Percentiles rank a stretch among this genome's conserved stretches.
These are phyloP conservation scores for Salmo trutta DNA, from an alignment of 2,797 vertebrate genomes.

Conservation along the genomic window DNA sequence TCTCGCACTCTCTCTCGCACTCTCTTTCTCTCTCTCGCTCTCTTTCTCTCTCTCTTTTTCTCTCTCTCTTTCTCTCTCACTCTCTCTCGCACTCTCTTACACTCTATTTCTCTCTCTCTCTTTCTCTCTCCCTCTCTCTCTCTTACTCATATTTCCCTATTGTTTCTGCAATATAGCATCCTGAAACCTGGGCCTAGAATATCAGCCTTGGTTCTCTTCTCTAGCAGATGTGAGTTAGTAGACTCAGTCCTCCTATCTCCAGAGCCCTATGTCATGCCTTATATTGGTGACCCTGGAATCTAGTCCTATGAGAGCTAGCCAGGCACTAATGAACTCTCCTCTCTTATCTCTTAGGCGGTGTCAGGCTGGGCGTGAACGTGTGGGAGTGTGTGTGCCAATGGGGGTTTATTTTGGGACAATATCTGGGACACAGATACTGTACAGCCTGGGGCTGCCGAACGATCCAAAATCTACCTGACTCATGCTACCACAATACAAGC, in stretches of 20 bases:
- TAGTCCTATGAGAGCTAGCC: neutral
- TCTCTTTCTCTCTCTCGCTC: no score
- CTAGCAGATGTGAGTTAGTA: neutral
- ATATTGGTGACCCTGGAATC: no score
- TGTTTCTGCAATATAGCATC: neutral
- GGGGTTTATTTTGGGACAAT: constrained; percentile 7
- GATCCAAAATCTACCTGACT: constrained; percentile 1
- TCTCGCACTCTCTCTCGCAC: no score
- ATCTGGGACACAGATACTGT: constrained; percentile 7
- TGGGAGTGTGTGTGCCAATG: neutral
- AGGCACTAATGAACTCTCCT: neutral
- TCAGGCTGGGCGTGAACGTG: neutral
- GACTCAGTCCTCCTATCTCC: neutral
- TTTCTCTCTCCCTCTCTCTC: no score
- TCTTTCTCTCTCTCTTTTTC: no score
- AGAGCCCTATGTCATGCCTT: neutral
- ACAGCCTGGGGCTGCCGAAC: neutral
- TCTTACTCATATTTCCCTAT: neutral
- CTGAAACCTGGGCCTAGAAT: neutral
- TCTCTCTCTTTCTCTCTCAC: no score
- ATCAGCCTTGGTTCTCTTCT: neutral
- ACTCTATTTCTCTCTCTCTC: no score
- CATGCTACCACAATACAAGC: neutral
- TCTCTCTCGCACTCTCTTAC: no score
- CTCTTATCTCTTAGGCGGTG: neutral